Base-by-base conservation (phyloP, 2,888 invertebrate species). In the Acrobasis suavella region DNA sequence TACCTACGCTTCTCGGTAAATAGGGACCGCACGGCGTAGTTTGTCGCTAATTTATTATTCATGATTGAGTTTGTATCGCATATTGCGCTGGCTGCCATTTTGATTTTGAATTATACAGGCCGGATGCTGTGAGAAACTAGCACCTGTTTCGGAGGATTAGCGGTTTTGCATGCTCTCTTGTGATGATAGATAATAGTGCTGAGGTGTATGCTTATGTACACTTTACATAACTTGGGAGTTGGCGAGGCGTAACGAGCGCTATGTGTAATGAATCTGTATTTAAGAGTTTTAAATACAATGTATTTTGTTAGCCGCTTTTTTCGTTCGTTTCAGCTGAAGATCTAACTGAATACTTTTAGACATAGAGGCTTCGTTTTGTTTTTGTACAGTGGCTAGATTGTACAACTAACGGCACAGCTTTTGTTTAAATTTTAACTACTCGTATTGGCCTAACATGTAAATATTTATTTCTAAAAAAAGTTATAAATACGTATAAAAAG, bases 1-100 rank as follows among this genome's bases (percentile, higher is more conserved):
- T 87, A 85, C 82, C 83, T 77, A 81, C 78, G 67, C 64, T 61
- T 58, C 64, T 65, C 65, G 50, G 65, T 59, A 66, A 65, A 66
- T 61, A 65, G 62, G 65, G 63, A 62, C 46, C 12, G 37, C 54
- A 16, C 39, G 55, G 6, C 32, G 62, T 62, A 65, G 66, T 65
- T 66, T 64, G 66, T 64, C 63, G 64, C 56, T 56, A 38, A 62
- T 67, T 52, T 69, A 64, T 65, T 67, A 69, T 69, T 64, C 65
- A 69, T 64, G 61, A 61, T 46, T 56, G 61, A 62, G 54, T 55
- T 55, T 62, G 62, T 62, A 62, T 62, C 55, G 62, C 55, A 55
- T 62, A 62, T 50, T 54, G 14, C 49, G 46, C 42, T 56, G 52
- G 50, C 59, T 32, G 61, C 32, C 39, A 61, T 61, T 54, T 55